Base-by-base conservation (phyloP, 2,113 vertebrate genomes). In the Tachysurus vachellii region DNA sequence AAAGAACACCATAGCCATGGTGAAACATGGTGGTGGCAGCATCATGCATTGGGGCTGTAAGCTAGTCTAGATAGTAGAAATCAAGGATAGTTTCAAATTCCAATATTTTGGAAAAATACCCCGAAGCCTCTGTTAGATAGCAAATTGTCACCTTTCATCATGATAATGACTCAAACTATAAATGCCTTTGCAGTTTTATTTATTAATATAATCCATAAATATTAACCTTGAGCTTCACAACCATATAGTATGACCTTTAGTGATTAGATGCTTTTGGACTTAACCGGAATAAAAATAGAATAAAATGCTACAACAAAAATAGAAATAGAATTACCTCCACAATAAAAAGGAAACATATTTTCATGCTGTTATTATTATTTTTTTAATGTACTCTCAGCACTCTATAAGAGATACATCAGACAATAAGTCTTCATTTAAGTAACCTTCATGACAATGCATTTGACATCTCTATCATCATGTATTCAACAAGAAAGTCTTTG, bases 401-500 rank as follows among this genome's bases (percentile, higher is more conserved):
- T 28, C 53, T 64, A 71, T 85, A 5, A 76, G 44, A 26, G 54
- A 61, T 85, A 42, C 28, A 2, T 53, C 47, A 31, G 80, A 59
- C 59, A 86, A 59, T 70, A 59, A 47, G 54, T 44, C 76, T 82
- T 71, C 54, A 21, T 76, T 87, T 79, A 85, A 73, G 23, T 88
- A 6, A 84, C 47, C 80, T 89, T 85, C 57, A 66, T 61, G 42
- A 53, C 54, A 54, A 44, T 53, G 56, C 54, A 79, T 88, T 91
- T 91, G 85, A 91, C 88, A 83, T 87, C 81, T 59, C 59, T 79
- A 73, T 76, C 12, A 42, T 82, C n/a, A 23, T 77, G 36, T 62
- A 21, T 73, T 75, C 56, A 5, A 28, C 71, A 26, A 73, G 53
- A 28, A 12, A 5, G 42, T 50, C 7, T 61, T 64, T 68, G 68